A percentile compares a stretch with the other conserved stretches of the same genome.
Evolutionary conservation across 2,113 vertebrate genomes (phyloP).

Genomic region (Noturus placidus): DNA sequence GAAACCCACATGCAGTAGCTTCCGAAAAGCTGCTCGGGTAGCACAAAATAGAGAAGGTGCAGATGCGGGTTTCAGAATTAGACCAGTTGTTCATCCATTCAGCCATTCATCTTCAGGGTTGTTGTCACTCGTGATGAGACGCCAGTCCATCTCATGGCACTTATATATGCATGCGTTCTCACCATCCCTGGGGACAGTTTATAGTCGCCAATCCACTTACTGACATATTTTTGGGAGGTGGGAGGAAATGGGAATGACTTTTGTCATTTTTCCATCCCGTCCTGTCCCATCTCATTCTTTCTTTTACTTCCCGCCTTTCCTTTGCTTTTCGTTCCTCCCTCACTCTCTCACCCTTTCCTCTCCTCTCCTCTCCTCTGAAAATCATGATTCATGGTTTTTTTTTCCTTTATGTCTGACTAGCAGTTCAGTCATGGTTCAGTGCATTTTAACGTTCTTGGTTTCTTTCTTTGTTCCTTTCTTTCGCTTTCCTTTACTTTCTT

Average conservation of each 20-base stretch:
- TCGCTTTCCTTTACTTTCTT: neutral
- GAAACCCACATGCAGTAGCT: neutral
- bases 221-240: neutral
- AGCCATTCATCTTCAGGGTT: neutral
- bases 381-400: neutral
- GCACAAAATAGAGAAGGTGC: neutral
- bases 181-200: neutral
- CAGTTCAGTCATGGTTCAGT: neutral
- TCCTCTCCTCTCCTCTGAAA: neutral
- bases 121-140: neutral
- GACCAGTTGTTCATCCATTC: neutral
- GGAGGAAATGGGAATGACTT: neutral
- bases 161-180: too few relatives aligned
- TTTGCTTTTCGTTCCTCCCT: neutral
- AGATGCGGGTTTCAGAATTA: neutral
- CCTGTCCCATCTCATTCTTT: neutral
- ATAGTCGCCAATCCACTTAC: neutral
- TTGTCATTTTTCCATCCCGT: neutral
- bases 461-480: neutral
- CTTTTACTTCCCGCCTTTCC: neutral
- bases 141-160: neutral
- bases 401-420: neutral
- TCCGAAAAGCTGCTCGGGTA: neutral
- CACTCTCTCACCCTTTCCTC: neutral
- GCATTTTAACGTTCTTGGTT: neutral